phyloP scores from a whole-genome alignment of 2,797 vertebrate species.

The Muscicapa comitata region DNA sequence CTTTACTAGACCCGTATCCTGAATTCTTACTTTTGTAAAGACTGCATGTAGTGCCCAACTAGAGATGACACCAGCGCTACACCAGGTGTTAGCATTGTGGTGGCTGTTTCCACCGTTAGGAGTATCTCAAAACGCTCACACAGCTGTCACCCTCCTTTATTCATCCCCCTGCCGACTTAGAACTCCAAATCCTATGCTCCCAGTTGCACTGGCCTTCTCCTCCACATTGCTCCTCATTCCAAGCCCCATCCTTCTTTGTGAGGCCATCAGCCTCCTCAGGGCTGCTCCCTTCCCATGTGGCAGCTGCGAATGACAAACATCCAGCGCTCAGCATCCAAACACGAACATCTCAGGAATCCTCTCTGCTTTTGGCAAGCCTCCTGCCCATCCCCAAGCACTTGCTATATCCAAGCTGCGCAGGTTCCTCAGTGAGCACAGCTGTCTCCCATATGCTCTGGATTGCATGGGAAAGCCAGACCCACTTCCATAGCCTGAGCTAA shows the following conservation, averaged over 20 bases:
- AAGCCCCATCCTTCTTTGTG: neutral
- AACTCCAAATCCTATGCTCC: neutral
- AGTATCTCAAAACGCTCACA: neutral
- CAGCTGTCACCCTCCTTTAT: neutral
- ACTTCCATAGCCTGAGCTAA: neutral
- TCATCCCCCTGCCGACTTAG: neutral
- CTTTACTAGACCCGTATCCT: neutral
- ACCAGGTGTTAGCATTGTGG: neutral
- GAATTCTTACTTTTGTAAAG: neutral
- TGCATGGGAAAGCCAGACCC: neutral
- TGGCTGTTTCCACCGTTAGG: neutral
- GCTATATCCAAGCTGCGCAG: conserved; percentile 7
- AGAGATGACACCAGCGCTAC: neutral
- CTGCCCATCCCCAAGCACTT: neutral
- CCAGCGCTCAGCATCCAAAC: neutral
- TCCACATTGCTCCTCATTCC: neutral
- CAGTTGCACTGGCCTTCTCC: neutral
- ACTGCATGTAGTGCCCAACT: neutral
- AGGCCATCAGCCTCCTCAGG: neutral
- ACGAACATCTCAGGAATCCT: neutral
- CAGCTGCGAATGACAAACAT: neutral
- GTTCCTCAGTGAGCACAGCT: conserved; percentile 7
- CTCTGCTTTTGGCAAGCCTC: neutral
- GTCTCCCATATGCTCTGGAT: conserved; percentile 1
- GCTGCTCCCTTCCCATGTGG: neutral